A percentile compares a stretch with the other conserved stretches of the same genome.
These are phyloP conservation scores for Temnothorax curvispinosus DNA, from an alignment of 1,140 invertebrate genomes.

Conservation along the genomic window DNA sequence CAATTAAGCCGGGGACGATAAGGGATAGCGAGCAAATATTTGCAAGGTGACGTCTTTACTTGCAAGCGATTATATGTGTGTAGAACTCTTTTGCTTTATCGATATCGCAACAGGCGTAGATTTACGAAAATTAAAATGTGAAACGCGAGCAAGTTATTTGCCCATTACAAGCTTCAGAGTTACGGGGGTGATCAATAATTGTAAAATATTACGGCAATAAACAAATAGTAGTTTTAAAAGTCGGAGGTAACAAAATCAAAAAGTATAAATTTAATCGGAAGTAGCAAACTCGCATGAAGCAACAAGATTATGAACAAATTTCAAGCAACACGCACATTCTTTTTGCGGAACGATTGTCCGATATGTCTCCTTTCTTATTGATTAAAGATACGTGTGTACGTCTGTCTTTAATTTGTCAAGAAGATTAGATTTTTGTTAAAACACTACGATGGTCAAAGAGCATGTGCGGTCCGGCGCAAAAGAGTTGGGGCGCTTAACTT, in stretches of 20 bases:
- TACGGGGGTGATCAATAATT: not conserved
- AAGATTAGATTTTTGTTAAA: slow-evolving; percentile 57
- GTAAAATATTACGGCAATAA: not conserved
- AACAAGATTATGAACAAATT: not conserved
- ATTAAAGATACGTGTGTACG: not conserved
- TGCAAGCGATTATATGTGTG: slow-evolving; percentile 53
- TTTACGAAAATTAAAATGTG: slow-evolving; percentile 64
- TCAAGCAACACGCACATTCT: not conserved
- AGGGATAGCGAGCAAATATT: slow-evolving; percentile 76
- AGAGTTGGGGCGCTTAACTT: slow-evolving; percentile 79
- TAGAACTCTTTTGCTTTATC: slow-evolving; percentile 67
- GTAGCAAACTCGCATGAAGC: not conserved
- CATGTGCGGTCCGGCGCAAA: slow-evolving; percentile 65
- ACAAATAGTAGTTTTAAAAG: not conserved
- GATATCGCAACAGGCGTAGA: slow-evolving; percentile 46
- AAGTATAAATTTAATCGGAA: not conserved
- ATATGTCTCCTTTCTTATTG: not conserved
- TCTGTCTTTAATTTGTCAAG: slow-evolving; percentile 52
- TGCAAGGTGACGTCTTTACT: slow-evolving; percentile 72
- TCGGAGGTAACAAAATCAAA: not conserved
- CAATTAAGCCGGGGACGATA: slow-evolving; percentile 77
- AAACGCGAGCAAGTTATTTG: slow-evolving; percentile 8
- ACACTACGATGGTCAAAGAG: slow-evolving; percentile 63
- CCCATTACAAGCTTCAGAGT: not conserved
- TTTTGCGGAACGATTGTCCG: not conserved